phyloP scores from a whole-genome alignment of 2,797 vertebrate species.

The Gymnothorax javanicus region DNA sequence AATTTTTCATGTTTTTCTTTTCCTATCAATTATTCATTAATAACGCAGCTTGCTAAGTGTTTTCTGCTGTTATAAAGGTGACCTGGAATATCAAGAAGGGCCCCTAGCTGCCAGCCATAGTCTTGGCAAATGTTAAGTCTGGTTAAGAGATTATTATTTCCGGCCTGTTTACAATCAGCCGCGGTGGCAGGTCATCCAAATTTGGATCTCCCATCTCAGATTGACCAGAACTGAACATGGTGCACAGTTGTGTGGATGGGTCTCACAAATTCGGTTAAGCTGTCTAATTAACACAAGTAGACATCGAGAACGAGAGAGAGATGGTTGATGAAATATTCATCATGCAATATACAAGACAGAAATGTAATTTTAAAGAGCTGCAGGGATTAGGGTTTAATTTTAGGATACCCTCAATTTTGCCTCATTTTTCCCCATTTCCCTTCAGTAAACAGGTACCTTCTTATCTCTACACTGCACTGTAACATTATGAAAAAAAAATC shows the following conservation, averaged over 20 bases:
- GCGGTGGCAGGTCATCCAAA: not conserved
- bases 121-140: slow-evolving; percentile 32
- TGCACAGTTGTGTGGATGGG: not conserved
- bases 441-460: slow-evolving; percentile 48
- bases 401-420: slow-evolving; percentile 55
- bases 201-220: not conserved
- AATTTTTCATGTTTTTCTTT: slow-evolving; percentile 35
- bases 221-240: not conserved
- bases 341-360: slow-evolving; percentile 48
- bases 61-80: slow-evolving; percentile 44
- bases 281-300: slow-evolving; percentile 11
- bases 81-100: slow-evolving; percentile 34
- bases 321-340: slow-evolving; percentile 56
- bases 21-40: slow-evolving; percentile 54
- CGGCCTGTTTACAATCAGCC: slow-evolving; percentile 25
- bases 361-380: slow-evolving; percentile 57
- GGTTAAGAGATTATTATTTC: slow-evolving; percentile 32
- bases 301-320: slow-evolving; percentile 31
- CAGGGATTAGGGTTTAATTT: slow-evolving; percentile 56
- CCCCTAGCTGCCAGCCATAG: not conserved
- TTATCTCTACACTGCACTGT: not conserved
- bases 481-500: not conserved
- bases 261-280: slow-evolving; percentile 13
- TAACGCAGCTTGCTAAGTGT: slow-evolving; percentile 37
- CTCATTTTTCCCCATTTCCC: slow-evolving; percentile 43